Evolutionary conservation across 2,888 invertebrate species (phyloP).

Genomic region (Ochropleura plecta): DNA sequence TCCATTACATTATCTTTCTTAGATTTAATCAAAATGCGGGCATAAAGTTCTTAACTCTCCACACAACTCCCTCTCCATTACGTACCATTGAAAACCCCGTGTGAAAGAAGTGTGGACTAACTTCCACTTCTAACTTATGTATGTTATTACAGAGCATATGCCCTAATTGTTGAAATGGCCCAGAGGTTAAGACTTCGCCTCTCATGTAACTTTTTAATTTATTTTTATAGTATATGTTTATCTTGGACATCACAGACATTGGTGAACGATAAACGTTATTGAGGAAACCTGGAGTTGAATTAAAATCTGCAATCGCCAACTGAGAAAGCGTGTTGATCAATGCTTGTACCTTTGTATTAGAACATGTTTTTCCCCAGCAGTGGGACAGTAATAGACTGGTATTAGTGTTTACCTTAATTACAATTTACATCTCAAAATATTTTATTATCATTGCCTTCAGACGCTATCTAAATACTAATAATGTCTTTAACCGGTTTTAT

Average conservation of each 20-base stretch:
- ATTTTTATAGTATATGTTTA: too few relatives aligned
- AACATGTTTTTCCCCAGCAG: too few relatives aligned
- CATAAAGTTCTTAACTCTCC: constrained; percentile 72
- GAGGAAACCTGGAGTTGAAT: too few relatives aligned
- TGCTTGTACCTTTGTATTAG: too few relatives aligned
- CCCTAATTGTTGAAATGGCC: too few relatives aligned
- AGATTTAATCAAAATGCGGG: constrained; percentile 61
- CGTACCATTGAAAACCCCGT: constrained; percentile 73
- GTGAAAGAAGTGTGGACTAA: constrained; percentile 54
- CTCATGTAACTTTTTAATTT: too few relatives aligned
- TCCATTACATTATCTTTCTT: constrained; percentile 43
- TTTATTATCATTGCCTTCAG: background rate
- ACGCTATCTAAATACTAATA: constrained; percentile 6
- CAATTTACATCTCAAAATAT: constrained; percentile 9
- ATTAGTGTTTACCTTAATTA: constrained; percentile 13
- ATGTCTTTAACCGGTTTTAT: constrained; percentile 2
- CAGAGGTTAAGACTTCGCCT: too few relatives aligned
- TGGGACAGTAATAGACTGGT: too few relatives aligned
- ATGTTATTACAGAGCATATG: background rate
- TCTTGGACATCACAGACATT: too few relatives aligned
- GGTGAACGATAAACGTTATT: too few relatives aligned
- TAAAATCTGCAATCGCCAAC: too few relatives aligned
- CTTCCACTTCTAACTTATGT: constrained; percentile 58
- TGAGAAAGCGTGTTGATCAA: too few relatives aligned
- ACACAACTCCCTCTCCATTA: constrained; percentile 69